These are phyloP conservation scores for Ciconia boyciana DNA, from an alignment of 2,113 vertebrate species.

Conservation along the genomic window DNA sequence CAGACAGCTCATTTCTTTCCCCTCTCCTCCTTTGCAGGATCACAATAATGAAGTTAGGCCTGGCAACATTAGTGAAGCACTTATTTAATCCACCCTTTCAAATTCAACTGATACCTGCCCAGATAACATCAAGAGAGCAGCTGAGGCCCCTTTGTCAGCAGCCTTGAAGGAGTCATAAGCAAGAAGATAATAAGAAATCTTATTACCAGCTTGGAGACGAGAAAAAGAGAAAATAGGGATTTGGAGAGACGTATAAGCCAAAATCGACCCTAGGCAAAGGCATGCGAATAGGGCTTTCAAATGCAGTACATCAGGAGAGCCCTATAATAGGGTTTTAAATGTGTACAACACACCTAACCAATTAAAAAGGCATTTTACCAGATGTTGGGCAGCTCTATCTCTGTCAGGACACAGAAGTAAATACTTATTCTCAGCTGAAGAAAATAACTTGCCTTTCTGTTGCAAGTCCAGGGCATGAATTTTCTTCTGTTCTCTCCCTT, in stretches of 20 bases:
- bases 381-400: neutral
- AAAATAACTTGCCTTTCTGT: neutral
- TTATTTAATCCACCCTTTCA: slow-evolving; percentile 56
- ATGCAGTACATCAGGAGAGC: neutral
- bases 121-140: slow-evolving; percentile 1
- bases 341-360: neutral
- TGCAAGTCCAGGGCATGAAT: neutral
- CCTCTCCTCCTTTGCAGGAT: neutral
- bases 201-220: neutral
- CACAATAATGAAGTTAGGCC: slow-evolving; percentile 13
- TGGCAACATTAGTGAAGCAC: slow-evolving; percentile 15
- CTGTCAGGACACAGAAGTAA: neutral
- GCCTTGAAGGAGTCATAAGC: slow-evolving; percentile 17
- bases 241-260: neutral
- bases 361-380: slow-evolving; percentile 20
- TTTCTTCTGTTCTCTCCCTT: neutral
- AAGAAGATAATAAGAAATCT: slow-evolving; percentile 40
- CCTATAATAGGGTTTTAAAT: neutral
- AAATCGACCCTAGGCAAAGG: neutral
- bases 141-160: slow-evolving; percentile 6
- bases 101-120: slow-evolving; percentile 22
- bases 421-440: neutral
- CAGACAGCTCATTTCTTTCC: neutral
- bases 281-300: neutral
- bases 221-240: neutral